phyloP scores from a whole-genome alignment of 2,888 invertebrate species.

The Perithous albicinctus region DNA sequence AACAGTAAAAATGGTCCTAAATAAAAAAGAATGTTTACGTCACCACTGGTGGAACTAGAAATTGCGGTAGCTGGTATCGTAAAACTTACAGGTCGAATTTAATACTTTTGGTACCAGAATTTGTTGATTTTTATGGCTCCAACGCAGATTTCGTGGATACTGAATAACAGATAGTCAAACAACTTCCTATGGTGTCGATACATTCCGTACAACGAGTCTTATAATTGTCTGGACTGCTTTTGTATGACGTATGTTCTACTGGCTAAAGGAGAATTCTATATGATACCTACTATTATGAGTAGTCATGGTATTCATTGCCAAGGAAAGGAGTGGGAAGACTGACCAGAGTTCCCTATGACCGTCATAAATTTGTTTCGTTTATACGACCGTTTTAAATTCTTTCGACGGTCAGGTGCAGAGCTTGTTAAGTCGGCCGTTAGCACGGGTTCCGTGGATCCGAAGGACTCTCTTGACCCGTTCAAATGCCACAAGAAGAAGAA shows the following conservation, averaged over 20 bases:
- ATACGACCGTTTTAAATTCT: slow-evolving; percentile 76
- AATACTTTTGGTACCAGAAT: slow-evolving; percentile 39
- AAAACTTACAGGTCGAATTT: slow-evolving; percentile 27
- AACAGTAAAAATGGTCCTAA: background rate
- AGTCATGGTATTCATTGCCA: background rate
- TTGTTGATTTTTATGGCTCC: slow-evolving; percentile 32
- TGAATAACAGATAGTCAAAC: slow-evolving; percentile 24
- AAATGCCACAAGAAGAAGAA: background rate
- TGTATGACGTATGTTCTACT: background rate
- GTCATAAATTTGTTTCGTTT: slow-evolving; percentile 77
- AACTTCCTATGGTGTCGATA: slow-evolving; percentile 13
- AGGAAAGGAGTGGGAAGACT: slow-evolving; percentile 21
- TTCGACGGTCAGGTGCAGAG: slow-evolving; percentile 73
- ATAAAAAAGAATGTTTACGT: background rate
- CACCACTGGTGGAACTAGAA: background rate
- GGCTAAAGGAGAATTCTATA: slow-evolving; percentile 17
- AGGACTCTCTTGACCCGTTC: slow-evolving; percentile 29
- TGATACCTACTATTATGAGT: slow-evolving; percentile 10
- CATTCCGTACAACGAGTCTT: background rate
- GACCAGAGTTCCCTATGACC: slow-evolving; percentile 56
- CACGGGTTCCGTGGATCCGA: slow-evolving; percentile 17
- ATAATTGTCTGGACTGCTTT: slow-evolving; percentile 1
- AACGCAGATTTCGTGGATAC: slow-evolving; percentile 14
- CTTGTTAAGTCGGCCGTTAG: slow-evolving; percentile 70
- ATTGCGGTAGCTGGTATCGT: slow-evolving; percentile 47